phyloP scores from a whole-genome alignment of 2,888 invertebrate species.

The Nebria salina region DNA sequence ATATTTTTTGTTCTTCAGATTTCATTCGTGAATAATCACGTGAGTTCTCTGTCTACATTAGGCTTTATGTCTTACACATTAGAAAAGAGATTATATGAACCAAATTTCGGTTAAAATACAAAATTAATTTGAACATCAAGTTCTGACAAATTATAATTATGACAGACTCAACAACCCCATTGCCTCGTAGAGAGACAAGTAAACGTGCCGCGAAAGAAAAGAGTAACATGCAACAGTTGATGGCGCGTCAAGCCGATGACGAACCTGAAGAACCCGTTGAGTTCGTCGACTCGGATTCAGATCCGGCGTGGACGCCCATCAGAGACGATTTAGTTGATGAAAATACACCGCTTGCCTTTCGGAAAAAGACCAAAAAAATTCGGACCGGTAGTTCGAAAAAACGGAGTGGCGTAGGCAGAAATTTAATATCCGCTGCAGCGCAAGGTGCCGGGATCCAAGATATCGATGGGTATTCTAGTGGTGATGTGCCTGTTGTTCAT shows the following conservation, averaged over 20 bases:
- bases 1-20: too few species aligned
- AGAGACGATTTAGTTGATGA: conserved; percentile 62
- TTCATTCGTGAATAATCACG: too few species aligned
- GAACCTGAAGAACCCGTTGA: conserved; percentile 69
- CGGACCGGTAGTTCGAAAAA: conserved; percentile 37
- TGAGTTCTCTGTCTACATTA: too few species aligned
- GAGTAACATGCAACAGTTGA: conserved; percentile 66
- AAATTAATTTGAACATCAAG: not conserved
- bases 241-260: conserved; percentile 63
- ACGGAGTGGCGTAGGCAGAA: conserved; percentile 52
- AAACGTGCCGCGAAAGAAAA: conserved; percentile 76
- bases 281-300: conserved; percentile 73
- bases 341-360: conserved; percentile 49
- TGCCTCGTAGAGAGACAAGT: conserved; percentile 71
- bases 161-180: conserved; percentile 51
- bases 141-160: not conserved
- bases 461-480: conserved; percentile 67
- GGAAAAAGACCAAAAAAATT: conserved; percentile 44
- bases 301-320: conserved; percentile 81
- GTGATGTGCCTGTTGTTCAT: conserved; percentile 25
- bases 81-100: not conserved
- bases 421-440: conserved; percentile 63
- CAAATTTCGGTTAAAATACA: not conserved
- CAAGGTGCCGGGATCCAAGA: conserved; percentile 68
- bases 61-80: too few species aligned